phyloP scores from a whole-genome alignment of 2,113 vertebrate genomes.

The Ursus arctos region DNA sequence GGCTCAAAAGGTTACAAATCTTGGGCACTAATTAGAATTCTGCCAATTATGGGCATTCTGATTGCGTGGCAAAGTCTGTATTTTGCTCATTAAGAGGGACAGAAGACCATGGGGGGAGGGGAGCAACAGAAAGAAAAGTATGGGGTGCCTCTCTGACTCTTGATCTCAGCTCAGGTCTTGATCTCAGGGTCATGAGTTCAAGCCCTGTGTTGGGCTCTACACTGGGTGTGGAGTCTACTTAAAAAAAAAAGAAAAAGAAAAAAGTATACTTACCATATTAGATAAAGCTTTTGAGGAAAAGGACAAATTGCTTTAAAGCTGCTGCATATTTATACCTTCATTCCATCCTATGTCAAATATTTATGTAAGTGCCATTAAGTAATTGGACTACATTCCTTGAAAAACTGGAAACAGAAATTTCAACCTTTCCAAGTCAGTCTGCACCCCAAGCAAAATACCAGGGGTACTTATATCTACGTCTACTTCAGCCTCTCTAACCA shows the following conservation, averaged over 20 bases:
- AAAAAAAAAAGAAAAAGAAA: neutral
- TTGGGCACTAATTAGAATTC: neutral
- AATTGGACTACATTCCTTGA: neutral
- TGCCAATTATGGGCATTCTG: neutral
- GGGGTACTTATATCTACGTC: neutral
- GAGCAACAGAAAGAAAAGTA: neutral
- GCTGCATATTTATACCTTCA: neutral
- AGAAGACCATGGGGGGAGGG: accelerated
- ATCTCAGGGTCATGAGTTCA: neutral
- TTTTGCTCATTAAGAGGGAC: neutral
- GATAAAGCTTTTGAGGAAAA: neutral
- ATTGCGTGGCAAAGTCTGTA: neutral
- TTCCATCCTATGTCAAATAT: neutral
- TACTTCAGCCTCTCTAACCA: neutral
- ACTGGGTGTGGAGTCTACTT: neutral
- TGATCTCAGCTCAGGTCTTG: neutral
- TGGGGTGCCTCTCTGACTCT: neutral
- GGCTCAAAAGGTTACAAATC: neutral
- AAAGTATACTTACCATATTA: neutral
- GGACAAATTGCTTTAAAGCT: neutral
- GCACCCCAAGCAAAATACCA: neutral
- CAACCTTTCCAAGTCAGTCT: neutral
- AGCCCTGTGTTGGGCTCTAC: neutral
- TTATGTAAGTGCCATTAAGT: neutral
- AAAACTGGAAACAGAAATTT: neutral